phyloP scores from a whole-genome alignment of 1,140 invertebrate genomes.

The Bombus confusus region DNA sequence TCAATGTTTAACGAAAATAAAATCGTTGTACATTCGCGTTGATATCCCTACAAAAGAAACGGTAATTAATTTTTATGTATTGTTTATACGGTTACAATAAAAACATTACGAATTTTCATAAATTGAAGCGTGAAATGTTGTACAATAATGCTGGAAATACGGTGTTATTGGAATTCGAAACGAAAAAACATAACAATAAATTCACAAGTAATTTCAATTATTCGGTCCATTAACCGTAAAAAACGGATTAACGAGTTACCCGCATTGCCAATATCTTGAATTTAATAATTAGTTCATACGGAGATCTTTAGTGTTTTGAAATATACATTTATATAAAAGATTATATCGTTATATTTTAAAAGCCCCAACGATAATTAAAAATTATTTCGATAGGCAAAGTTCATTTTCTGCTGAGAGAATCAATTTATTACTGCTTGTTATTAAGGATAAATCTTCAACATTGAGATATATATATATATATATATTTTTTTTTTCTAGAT shows the following conservation, averaged over 20 bases:
- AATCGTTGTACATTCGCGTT: too few relatives aligned
- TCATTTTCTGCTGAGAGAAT: neutral
- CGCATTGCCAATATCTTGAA: neutral
- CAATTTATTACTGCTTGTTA: neutral
- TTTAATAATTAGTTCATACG: neutral
- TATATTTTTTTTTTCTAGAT: neutral
- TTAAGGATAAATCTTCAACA: neutral
- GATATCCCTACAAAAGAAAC: neutral
- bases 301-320: neutral
- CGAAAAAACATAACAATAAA: neutral
- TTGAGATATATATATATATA: neutral
- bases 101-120: neutral
- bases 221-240: neutral
- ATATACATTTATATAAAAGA: neutral
- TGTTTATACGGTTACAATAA: neutral
- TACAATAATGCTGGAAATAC: neutral
- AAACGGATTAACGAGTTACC: neutral
- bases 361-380: too few relatives aligned
- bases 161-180: neutral
- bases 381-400: neutral
- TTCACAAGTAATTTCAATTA: neutral
- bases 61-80: neutral
- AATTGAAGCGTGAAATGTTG: neutral
- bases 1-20: neutral
- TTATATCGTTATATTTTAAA: too few relatives aligned